phyloP scores from a whole-genome alignment of 1,140 invertebrate species.

The Gonatopus flavifemur region DNA sequence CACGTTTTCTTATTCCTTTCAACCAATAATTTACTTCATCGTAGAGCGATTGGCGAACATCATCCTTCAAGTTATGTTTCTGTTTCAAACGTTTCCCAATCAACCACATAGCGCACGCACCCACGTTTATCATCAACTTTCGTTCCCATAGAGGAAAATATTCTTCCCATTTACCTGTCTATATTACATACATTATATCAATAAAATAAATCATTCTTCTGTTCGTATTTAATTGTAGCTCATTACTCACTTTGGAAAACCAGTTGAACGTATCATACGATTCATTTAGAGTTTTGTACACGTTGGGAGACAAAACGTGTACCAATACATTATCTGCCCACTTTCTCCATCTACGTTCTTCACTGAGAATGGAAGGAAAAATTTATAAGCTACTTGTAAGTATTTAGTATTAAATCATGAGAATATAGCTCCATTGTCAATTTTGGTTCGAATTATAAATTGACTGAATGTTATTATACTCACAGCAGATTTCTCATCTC shows the following conservation, averaged over 20 bases:
- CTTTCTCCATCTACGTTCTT: conserved; percentile 91
- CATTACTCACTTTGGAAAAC: conserved; percentile 75
- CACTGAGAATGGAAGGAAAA: conserved; percentile 59
- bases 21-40: conserved; percentile 85
- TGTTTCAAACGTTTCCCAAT: conserved; percentile 88
- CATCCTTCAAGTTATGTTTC: conserved; percentile 80
- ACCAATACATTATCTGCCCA: conserved; percentile 93
- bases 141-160: conserved; percentile 86
- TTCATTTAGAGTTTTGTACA: conserved; percentile 86
- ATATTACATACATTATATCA: too few relatives aligned
- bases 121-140: conserved; percentile 88
- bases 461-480: conserved; percentile 55
- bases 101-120: conserved; percentile 91
- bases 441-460: too few relatives aligned
- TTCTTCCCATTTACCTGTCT: conserved; percentile 88
- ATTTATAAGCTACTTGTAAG: not conserved
- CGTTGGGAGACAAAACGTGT: conserved; percentile 94
- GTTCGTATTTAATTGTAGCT: too few relatives aligned
- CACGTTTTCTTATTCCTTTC: conserved; percentile 69
- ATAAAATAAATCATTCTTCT: too few relatives aligned
- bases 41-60: conserved; percentile 88
- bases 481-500: conserved; percentile 67
- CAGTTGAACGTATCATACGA: conserved; percentile 87
- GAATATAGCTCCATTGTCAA: too few relatives aligned
- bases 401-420: conserved; percentile 1